These are phyloP conservation scores for Leptodactylus fuscus DNA, from an alignment of 2,113 vertebrate genomes.

Conservation along the genomic window DNA sequence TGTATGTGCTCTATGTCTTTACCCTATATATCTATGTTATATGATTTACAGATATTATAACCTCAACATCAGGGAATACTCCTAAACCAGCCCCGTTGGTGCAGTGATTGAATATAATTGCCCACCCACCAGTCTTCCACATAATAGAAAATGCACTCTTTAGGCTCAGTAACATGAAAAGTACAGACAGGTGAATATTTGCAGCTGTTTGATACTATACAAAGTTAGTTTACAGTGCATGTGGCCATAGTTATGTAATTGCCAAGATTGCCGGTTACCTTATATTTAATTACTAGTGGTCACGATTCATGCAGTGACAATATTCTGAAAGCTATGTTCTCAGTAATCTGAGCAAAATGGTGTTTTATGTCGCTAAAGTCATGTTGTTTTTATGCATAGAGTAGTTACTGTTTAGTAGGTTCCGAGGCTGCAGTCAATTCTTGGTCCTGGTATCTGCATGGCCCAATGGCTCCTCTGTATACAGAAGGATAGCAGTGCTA, in stretches of 20 bases:
- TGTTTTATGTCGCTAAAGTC: neutral
- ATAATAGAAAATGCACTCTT: neutral
- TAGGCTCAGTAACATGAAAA: neutral
- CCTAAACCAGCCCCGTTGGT: neutral
- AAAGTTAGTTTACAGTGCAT: slow-evolving; percentile 6
- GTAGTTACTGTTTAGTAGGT: neutral
- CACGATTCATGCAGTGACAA: neutral
- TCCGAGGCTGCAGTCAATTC: neutral
- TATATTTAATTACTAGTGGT: slow-evolving; percentile 18
- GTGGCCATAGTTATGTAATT: slow-evolving; percentile 26
- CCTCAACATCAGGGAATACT: neutral
- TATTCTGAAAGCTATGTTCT: neutral
- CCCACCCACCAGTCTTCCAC: neutral
- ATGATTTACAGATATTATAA: neutral
- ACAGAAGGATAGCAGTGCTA: too few relatives aligned
- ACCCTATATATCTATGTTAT: too few relatives aligned
- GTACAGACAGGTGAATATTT: neutral
- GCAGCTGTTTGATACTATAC: slow-evolving; percentile 19
- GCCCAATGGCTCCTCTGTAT: neutral
- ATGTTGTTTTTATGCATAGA: neutral
- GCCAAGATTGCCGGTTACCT: slow-evolving; percentile 13
- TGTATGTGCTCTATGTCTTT: neutral
- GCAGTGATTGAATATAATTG: slow-evolving; percentile 8
- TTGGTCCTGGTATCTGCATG: too few relatives aligned
- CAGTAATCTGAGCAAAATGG: neutral